Conservation (phyloP, 2,797 vertebrate species). For the Taenioides sp. region DNA sequence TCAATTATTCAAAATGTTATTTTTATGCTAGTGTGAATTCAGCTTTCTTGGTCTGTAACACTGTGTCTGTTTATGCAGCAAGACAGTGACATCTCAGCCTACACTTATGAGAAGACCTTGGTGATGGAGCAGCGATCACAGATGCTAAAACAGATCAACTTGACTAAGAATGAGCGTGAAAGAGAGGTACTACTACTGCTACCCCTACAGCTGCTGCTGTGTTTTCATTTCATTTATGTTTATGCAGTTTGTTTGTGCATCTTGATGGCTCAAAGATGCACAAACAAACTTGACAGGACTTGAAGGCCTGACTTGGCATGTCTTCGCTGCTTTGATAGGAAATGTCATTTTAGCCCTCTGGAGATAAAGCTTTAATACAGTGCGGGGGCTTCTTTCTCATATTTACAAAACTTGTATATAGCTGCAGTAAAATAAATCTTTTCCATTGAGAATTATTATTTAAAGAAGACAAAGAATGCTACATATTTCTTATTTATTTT, state of each 20-base stretch:
- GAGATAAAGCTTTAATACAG: conserved; percentile 41
- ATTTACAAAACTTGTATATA: conserved; percentile 32
- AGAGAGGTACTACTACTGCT: conserved; percentile 80
- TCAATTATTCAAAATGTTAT: neutral
- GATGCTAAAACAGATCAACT: conserved; percentile 98
- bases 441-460: conserved; percentile 20
- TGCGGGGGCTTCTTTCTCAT: conserved; percentile 41
- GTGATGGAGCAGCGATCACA: conserved; percentile 97
- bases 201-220: neutral
- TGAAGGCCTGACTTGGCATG: conserved; percentile 32
- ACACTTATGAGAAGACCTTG: conserved; percentile 97
- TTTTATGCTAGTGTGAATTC: neutral
- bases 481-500: neutral
- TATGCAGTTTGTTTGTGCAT: too few relatives aligned
- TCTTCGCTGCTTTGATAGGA: conserved; percentile 31
- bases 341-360: conserved; percentile 44
- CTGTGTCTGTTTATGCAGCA: conserved; percentile 49
- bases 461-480: conserved; percentile 29
- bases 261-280: conserved; percentile 20
- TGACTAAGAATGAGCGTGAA: conserved; percentile 96
- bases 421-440: conserved; percentile 11
- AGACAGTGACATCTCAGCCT: conserved; percentile 93
- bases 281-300: conserved; percentile 26
- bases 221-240: neutral
- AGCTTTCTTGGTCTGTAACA: neutral